phyloP scores from a whole-genome alignment of 30 jellyfish, hydroid and myxozoan species.

The Hydractinia echinata region DNA sequence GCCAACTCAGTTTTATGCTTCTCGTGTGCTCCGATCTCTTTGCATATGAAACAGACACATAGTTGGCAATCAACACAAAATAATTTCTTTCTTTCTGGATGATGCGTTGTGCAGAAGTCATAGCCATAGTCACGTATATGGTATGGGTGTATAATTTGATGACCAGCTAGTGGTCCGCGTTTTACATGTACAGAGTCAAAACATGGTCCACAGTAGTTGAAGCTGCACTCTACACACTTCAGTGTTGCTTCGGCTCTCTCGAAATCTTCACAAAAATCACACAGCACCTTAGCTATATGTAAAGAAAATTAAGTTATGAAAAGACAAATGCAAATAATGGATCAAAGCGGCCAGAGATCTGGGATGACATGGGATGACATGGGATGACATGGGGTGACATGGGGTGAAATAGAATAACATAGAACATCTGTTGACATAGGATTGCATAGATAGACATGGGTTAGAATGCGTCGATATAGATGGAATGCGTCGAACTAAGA shows the following conservation, averaged over 20 bases:
- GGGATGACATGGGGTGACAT: too few species aligned
- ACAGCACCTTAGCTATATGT: background rate
- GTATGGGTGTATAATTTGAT: slow-evolving; percentile 33
- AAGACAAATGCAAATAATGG: too few species aligned
- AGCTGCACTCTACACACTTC: slow-evolving; percentile 48
- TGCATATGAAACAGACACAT: slow-evolving; percentile 31
- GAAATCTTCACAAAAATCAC: slow-evolving; percentile 29
- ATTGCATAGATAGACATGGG: too few species aligned
- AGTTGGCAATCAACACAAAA: slow-evolving; percentile 38
- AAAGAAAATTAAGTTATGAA: too few species aligned
- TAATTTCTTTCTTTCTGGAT: slow-evolving; percentile 6
- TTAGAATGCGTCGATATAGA: too few species aligned
- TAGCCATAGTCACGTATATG: background rate
- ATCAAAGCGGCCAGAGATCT: too few species aligned
- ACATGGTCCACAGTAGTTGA: slow-evolving; percentile 47
- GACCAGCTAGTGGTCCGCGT: slow-evolving; percentile 52
- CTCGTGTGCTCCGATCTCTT: slow-evolving; percentile 28
- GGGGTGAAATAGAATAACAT: too few species aligned
- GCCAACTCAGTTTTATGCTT: slow-evolving; percentile 24
- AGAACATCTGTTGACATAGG: too few species aligned
- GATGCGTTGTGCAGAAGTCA: slow-evolving; percentile 32
- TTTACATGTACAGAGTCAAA: slow-evolving; percentile 45
- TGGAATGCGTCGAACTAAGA: too few species aligned
- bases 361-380: too few species aligned
- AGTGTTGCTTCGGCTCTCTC: slow-evolving; percentile 34